A percentile compares a stretch with the other conserved stretches of the same genome.
Evolutionary conservation across 1,140 invertebrate species (phyloP).

Genomic region (Drosophila burlai): DNA sequence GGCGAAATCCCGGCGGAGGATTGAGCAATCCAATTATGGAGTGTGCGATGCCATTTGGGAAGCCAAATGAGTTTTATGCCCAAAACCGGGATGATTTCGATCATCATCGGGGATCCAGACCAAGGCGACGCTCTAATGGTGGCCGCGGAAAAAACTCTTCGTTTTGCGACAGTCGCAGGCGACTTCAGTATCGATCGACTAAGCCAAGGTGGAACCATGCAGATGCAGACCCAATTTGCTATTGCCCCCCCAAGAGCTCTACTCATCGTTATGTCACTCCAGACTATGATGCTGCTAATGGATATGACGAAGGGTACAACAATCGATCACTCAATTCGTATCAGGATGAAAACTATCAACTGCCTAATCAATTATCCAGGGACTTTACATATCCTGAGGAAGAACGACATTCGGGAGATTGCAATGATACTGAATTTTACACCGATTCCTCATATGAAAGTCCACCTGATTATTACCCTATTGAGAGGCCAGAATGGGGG

Average conservation of each 20-base stretch:
- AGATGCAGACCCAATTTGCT: background rate
- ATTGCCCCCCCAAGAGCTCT: background rate
- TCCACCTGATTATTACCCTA: background rate
- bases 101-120: background rate
- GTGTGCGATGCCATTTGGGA: slow-evolving; percentile 15
- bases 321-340: background rate
- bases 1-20: slow-evolving; percentile 53
- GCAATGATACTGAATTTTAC: background rate
- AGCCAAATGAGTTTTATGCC: slow-evolving; percentile 52
- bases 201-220: background rate
- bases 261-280: background rate
- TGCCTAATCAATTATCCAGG: background rate
- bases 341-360: background rate
- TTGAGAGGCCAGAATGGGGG: no score
- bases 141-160: background rate
- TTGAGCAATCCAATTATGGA: slow-evolving; percentile 1
- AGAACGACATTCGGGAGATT: background rate
- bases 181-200: background rate
- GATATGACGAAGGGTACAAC: background rate
- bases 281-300: background rate
- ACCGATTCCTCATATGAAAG: background rate
- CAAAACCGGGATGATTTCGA: slow-evolving; percentile 2
- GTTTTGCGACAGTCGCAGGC: background rate
- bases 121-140: no score
- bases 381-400: background rate